These are phyloP conservation scores for Phenganax stokvisi DNA, from an alignment of 92 coral and sea anemone genomes.

Conservation along the genomic window DNA sequence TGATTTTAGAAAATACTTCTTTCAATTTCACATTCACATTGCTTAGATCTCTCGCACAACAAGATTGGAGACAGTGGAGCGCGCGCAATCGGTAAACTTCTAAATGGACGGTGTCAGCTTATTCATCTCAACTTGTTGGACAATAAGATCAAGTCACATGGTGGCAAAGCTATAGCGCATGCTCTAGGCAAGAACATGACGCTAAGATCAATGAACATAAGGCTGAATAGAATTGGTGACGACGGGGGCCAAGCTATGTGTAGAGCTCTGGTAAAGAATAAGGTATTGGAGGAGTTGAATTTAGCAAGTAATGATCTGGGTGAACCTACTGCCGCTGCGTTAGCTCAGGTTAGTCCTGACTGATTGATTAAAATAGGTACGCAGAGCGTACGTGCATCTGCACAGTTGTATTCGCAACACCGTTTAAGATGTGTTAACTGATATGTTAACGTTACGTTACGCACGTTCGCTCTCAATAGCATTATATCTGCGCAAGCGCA, in stretches of 20 bases:
- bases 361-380: neutral
- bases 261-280: conserved; percentile 73
- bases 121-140: conserved; percentile 67
- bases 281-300: conserved; percentile 68
- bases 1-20: neutral
- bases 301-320: conserved; percentile 93
- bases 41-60: conserved; percentile 84
- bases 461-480: no score
- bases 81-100: conserved; percentile 84
- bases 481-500: no score
- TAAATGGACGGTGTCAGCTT: conserved; percentile 85
- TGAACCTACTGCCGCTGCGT: conserved; percentile 92
- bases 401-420: neutral
- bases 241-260: conserved; percentile 90
- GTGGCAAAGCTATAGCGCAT: conserved; percentile 91
- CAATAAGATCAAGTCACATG: conserved; percentile 77
- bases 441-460: no score
- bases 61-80: conserved; percentile 97
- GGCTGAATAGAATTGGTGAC: conserved; percentile 92
- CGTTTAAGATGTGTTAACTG: neutral
- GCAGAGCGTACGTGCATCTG: no score
- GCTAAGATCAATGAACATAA: conserved; percentile 59
- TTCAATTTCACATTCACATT: neutral
- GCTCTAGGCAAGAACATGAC: conserved; percentile 80
- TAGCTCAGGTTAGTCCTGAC: conserved; percentile 67